These are phyloP conservation scores for Myotis myotis DNA, from an alignment of 2,797 vertebrate genomes.

Conservation along the genomic window DNA sequence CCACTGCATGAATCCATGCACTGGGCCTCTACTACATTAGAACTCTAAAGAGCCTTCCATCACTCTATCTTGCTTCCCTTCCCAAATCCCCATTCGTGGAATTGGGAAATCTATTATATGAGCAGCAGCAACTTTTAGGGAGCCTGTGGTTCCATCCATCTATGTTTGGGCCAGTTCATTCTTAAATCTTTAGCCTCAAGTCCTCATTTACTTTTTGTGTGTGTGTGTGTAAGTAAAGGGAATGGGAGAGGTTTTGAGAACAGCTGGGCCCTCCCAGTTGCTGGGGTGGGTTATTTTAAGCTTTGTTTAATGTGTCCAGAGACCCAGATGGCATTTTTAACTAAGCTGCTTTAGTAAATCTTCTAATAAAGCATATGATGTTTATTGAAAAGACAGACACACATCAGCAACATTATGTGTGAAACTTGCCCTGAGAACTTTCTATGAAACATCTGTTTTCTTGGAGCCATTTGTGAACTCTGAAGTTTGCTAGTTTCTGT, in stretches of 20 bases:
- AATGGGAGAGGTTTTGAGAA: constrained; percentile 60
- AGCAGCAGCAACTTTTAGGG: neutral
- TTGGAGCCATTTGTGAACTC: neutral
- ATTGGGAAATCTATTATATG: neutral
- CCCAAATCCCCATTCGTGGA: neutral
- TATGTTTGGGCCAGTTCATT: neutral
- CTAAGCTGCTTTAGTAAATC: constrained; percentile 71
- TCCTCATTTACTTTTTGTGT: constrained; percentile 44
- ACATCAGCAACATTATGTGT: constrained; percentile 39
- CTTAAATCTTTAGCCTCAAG: constrained; percentile 15
- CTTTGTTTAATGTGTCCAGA: constrained; percentile 76
- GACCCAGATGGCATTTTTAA: constrained; percentile 76
- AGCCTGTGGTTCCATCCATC: neutral
- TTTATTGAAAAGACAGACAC: constrained; percentile 71
- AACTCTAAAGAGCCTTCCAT: neutral
- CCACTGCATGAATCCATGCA: too few relatives aligned
- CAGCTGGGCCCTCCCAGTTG: constrained; percentile 79
- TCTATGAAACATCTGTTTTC: constrained; percentile 58
- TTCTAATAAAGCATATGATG: constrained; percentile 68
- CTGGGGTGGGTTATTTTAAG: constrained; percentile 78
- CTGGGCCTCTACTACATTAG: neutral
- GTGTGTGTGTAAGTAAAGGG: constrained; percentile 49
- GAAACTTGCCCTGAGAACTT: constrained; percentile 50
- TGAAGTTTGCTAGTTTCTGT: constrained; percentile 29
- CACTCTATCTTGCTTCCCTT: neutral